These are phyloP conservation scores for Clarias batrachus DNA, from an alignment of 2,113 vertebrate genomes.

Conservation along the genomic window DNA sequence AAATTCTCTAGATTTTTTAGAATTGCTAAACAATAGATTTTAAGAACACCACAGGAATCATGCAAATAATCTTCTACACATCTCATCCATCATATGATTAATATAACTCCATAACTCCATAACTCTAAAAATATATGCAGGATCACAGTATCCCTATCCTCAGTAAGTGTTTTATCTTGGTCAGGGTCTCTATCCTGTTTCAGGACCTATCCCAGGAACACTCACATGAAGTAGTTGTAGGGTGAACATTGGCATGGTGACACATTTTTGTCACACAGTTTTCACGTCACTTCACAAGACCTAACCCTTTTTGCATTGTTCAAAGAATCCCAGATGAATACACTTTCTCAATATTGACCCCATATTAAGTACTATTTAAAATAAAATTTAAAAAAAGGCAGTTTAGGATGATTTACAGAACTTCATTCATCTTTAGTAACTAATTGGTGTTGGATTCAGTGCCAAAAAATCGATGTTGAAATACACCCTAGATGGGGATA, in stretches of 20 bases:
- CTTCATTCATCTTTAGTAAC: not conserved
- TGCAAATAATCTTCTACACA: not conserved
- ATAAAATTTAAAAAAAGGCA: not conserved
- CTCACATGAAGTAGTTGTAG: too few relatives aligned
- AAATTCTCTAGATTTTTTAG: not conserved
- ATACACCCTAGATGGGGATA: not conserved
- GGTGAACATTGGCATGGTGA: too few relatives aligned
- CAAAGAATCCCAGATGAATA: too few relatives aligned
- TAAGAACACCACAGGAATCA: not conserved
- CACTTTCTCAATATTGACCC: too few relatives aligned
- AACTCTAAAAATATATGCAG: not conserved
- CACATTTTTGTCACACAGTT: too few relatives aligned
- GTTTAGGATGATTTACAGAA: not conserved
- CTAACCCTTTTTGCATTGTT: too few relatives aligned
- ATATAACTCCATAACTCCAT: not conserved
- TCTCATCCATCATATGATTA: not conserved
- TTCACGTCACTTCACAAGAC: too few relatives aligned
- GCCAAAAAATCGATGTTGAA: not conserved
- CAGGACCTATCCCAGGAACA: not conserved
- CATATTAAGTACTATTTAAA: not conserved
- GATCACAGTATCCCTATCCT: not conserved
- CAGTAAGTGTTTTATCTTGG: not conserved
- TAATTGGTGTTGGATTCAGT: not conserved
- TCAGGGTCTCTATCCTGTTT: conserved; percentile 37
- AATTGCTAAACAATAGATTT: not conserved